phyloP scores from a whole-genome alignment of 2,888 invertebrate genomes.

The Caenorhabditis sp. region DNA sequence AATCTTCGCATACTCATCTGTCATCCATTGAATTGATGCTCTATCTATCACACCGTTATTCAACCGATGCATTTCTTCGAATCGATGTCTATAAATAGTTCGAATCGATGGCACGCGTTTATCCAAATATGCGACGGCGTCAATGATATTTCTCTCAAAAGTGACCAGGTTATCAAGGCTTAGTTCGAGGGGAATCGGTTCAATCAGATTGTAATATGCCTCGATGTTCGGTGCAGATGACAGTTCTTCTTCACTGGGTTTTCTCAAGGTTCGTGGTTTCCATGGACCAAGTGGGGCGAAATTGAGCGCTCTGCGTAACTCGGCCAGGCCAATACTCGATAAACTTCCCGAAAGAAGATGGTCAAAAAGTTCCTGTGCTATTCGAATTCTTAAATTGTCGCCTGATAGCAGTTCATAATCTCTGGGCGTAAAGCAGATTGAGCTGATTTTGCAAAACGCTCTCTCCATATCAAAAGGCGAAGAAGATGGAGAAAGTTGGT shows the following conservation, averaged over 20 bases:
- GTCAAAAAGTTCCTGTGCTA: background rate
- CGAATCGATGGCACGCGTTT: too few species aligned
- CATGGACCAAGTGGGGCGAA: slow-evolving; percentile 6
- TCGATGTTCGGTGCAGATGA: slow-evolving; percentile 9
- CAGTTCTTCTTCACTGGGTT: slow-evolving; percentile 13
- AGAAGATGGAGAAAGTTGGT: background rate
- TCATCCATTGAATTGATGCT: slow-evolving; percentile 8
- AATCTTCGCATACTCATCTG: slow-evolving; percentile 5
- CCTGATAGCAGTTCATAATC: slow-evolving; percentile 15
- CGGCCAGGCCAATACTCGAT: slow-evolving; percentile 8
- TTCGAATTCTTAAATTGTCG: background rate
- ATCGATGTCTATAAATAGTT: slow-evolving; percentile 8
- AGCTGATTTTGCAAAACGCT: slow-evolving; percentile 10
- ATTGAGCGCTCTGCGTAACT: slow-evolving; percentile 6
- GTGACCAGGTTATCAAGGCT: slow-evolving; percentile 21
- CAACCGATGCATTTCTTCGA: slow-evolving; percentile 8
- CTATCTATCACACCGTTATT: slow-evolving; percentile 5
- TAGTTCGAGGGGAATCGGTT: background rate
- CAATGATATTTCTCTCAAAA: too few species aligned
- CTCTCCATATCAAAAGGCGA: background rate
- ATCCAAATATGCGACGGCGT: background rate
- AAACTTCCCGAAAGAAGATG: background rate
- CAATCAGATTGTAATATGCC: slow-evolving; percentile 17
- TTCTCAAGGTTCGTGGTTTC: slow-evolving; percentile 3
- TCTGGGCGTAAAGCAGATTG: slow-evolving; percentile 10